Evolutionary conservation across 2,113 vertebrate genomes (phyloP).

Genomic region (Corythornis cristatus): DNA sequence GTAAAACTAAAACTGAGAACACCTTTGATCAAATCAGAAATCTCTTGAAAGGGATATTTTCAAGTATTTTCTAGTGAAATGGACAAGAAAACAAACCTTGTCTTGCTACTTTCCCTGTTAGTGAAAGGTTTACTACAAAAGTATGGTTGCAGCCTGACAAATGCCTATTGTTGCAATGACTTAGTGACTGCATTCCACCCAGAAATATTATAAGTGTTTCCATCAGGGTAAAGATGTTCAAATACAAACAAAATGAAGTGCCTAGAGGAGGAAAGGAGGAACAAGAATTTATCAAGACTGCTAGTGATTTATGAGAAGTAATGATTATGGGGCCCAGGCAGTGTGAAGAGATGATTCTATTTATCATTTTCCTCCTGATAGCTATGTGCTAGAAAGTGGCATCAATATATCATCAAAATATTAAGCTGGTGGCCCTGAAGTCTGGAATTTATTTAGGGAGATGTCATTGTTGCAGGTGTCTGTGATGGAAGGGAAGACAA

Average conservation of each 20-base stretch:
- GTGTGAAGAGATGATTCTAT: slow-evolving; percentile 57
- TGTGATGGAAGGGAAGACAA: slow-evolving; percentile 40
- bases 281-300: slow-evolving; percentile 44
- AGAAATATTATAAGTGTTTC: slow-evolving; percentile 55
- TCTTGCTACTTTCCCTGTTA: neutral
- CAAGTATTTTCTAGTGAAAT: neutral
- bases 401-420: slow-evolving; percentile 73
- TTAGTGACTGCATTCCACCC: slow-evolving; percentile 41
- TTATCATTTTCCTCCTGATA: slow-evolving; percentile 42
- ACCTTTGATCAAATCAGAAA: neutral
- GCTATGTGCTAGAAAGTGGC: slow-evolving; percentile 49
- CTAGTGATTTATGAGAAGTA: slow-evolving; percentile 57
- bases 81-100: neutral
- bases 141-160: slow-evolving; percentile 18
- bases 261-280: slow-evolving; percentile 37
- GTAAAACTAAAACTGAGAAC: neutral
- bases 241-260: slow-evolving; percentile 40
- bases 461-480: slow-evolving; percentile 63
- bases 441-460: slow-evolving; percentile 69
- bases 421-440: slow-evolving; percentile 64
- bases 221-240: slow-evolving; percentile 28
- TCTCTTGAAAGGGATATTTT: neutral
- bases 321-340: slow-evolving; percentile 41
- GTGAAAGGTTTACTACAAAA: slow-evolving; percentile 32
- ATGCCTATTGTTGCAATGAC: slow-evolving; percentile 31